A percentile compares a stretch with the other conserved stretches of the same genome.
Evolutionary conservation across 2,797 vertebrate genomes (phyloP).

Genomic region (Argentina silus): DNA sequence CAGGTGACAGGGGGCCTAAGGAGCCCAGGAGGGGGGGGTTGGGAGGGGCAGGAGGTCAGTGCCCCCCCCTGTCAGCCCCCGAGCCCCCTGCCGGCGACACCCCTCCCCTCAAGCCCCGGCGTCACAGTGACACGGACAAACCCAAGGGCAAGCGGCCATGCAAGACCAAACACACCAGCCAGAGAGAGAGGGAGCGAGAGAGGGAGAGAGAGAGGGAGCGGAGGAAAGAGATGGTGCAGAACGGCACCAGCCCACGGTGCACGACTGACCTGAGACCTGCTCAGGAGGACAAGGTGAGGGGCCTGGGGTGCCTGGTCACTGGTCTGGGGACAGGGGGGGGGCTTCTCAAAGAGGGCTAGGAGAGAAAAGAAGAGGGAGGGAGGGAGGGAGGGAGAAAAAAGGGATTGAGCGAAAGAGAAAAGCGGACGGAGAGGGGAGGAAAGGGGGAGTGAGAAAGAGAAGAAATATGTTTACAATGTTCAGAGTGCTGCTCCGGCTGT

Average conservation of each 20-base stretch:
- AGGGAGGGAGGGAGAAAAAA: background rate
- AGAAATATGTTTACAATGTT: slow-evolving; percentile 58
- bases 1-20: slow-evolving; percentile 86
- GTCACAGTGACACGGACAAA: slow-evolving; percentile 92
- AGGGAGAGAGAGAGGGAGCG: slow-evolving; percentile 4
- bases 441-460: slow-evolving; percentile 40
- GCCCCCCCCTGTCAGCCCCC: slow-evolving; percentile 68
- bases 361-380: background rate
- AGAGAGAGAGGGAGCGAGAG: slow-evolving; percentile 73
- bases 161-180: slow-evolving; percentile 97
- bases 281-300: slow-evolving; percentile 75
- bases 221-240: slow-evolving; percentile 28
- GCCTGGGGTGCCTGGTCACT: slow-evolving; percentile 29
- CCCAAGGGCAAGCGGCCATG: slow-evolving; percentile 98
- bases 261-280: slow-evolving; percentile 79
- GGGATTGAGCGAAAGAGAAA: background rate
- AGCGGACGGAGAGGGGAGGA: background rate
- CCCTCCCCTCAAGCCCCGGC: slow-evolving; percentile 83
- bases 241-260: slow-evolving; percentile 50
- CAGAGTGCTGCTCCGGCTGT: background rate
- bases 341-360: background rate
- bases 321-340: slow-evolving; percentile 28
- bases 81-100: slow-evolving; percentile 72
- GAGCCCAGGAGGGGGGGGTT: slow-evolving; percentile 81
- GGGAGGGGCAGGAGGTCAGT: slow-evolving; percentile 70